Conservation (phyloP, 2,113 vertebrate species). For the Narcine bancroftii region DNA sequence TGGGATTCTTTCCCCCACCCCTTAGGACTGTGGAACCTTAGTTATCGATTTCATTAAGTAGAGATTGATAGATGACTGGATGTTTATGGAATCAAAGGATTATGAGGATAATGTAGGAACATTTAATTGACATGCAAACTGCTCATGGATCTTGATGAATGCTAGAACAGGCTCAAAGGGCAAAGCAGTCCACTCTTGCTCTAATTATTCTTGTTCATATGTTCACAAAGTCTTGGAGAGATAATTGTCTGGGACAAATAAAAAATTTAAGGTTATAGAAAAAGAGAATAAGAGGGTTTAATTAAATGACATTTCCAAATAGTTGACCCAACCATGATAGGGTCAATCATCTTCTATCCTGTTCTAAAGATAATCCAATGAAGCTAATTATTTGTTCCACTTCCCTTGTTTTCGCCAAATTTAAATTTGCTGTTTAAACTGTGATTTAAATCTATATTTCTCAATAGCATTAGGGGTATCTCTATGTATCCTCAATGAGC, state of each 20-base stretch:
- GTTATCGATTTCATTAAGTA: too few relatives aligned
- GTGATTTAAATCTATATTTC: not conserved
- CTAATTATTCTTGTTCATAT: too few relatives aligned
- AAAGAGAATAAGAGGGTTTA: not conserved
- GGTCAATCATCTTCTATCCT: not conserved
- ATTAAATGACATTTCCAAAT: not conserved
- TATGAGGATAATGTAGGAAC: too few relatives aligned
- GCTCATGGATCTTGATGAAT: too few relatives aligned
- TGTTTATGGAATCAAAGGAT: too few relatives aligned
- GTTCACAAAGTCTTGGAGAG: too few relatives aligned
- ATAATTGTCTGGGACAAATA: not conserved
- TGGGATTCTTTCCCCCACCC: too few relatives aligned
- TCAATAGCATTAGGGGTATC: not conserved
- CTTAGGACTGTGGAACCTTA: too few relatives aligned
- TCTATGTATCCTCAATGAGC: not conserved
- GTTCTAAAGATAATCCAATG: not conserved
- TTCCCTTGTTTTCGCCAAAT: not conserved
- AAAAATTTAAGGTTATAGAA: not conserved
- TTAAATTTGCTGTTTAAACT: not conserved
- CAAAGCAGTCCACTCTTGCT: too few relatives aligned
- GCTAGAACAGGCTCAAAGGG: too few relatives aligned
- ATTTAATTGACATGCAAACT: too few relatives aligned
- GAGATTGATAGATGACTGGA: too few relatives aligned
- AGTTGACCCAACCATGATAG: not conserved
- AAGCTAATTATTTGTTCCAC: not conserved